A percentile compares a stretch with the other conserved stretches of the same genome.
Conservation (phyloP, 2,113 vertebrate genomes). For the Corydoras maculifer region DNA sequence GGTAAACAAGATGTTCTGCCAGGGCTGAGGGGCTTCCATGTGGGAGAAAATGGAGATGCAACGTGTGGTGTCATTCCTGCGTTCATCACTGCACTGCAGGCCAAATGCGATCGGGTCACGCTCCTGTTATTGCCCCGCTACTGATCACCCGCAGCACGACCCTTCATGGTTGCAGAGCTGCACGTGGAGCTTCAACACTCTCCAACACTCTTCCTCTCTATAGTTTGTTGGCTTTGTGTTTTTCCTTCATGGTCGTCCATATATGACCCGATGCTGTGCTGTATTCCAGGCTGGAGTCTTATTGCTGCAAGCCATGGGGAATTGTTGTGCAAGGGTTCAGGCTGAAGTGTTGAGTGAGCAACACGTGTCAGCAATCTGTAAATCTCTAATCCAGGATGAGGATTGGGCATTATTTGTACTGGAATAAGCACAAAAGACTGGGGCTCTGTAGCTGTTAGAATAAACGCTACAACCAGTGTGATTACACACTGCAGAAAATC, state of each 20-base stretch:
- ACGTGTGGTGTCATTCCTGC: not conserved
- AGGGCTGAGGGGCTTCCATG: not conserved
- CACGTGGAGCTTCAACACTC: not conserved
- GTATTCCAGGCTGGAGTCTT: not conserved
- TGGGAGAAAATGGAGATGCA: not conserved
- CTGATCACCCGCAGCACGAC: not conserved
- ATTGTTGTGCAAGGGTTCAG: slow-evolving; percentile 4
- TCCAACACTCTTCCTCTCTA: not conserved
- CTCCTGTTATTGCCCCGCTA: not conserved
- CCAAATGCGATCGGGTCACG: not conserved
- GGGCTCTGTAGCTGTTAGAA: not conserved
- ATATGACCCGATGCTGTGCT: slow-evolving; percentile 13
- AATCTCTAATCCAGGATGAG: slow-evolving; percentile 81
- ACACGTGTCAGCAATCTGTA: slow-evolving; percentile 65
- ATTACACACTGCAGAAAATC: not conserved
- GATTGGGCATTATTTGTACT: slow-evolving; percentile 54
- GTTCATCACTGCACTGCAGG: not conserved
- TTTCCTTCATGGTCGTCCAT: slow-evolving; percentile 14
- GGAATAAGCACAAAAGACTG: slow-evolving; percentile 9
- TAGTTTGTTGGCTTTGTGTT: slow-evolving; percentile 6
- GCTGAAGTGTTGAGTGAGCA: slow-evolving; percentile 36
- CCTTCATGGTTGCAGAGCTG: not conserved
- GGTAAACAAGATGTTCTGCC: not conserved
- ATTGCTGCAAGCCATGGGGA: slow-evolving; percentile 6
- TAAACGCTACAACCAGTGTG: not conserved